Conservation (phyloP, 2,113 vertebrate species). For the Chloropsis cyanopogon region DNA sequence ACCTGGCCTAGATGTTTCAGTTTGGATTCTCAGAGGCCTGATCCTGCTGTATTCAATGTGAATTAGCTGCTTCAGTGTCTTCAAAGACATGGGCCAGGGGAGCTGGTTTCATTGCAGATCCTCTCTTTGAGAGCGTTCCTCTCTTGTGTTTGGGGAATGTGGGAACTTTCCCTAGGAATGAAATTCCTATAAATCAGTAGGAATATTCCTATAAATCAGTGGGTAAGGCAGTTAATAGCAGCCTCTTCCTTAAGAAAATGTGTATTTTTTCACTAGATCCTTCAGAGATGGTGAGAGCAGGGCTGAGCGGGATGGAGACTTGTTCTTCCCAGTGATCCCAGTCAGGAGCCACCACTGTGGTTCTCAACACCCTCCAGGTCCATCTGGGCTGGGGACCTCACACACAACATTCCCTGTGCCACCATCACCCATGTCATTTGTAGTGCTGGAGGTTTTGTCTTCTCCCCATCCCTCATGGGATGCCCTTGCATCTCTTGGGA, state of each 20-base stretch:
- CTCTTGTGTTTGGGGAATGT: neutral
- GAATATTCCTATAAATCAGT: neutral
- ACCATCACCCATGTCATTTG: neutral
- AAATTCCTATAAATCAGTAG: neutral
- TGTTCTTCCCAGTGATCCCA: neutral
- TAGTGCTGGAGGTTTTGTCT: neutral
- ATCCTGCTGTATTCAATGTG: neutral
- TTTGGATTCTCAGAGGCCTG: neutral
- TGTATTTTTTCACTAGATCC: rapidly evolving
- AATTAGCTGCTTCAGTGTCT: neutral
- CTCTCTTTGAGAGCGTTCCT: neutral
- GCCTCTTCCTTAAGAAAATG: neutral
- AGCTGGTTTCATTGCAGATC: neutral
- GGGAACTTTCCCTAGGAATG: neutral
- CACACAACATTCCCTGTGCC: neutral
- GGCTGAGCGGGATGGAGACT: neutral
- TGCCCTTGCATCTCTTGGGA: neutral
- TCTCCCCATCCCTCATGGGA: neutral
- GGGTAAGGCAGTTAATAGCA: neutral
- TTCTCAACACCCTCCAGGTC: neutral
- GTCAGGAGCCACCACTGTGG: no score
- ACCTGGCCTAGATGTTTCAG: neutral
- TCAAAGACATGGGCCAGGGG: neutral
- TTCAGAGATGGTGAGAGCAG: neutral
- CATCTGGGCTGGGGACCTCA: neutral